phyloP scores from a whole-genome alignment of 1,140 invertebrate species.

The Calliphora vicina region DNA sequence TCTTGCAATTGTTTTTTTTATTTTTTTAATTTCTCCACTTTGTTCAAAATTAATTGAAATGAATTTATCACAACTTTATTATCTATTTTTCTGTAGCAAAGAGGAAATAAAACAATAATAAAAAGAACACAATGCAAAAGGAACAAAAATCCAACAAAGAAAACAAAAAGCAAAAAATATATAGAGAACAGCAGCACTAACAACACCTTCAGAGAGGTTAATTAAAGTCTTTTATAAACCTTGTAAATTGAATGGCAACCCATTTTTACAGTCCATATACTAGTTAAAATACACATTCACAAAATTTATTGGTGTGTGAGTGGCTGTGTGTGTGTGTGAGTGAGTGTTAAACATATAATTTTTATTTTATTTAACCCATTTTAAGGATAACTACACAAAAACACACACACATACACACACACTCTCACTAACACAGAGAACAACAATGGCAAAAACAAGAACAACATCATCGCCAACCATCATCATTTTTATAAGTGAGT shows the following conservation, averaged over 20 bases:
- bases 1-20: neutral
- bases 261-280: neutral
- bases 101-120: slow-evolving; percentile 22
- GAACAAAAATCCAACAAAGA: neutral
- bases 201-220: slow-evolving; percentile 23
- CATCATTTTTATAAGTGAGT: slow-evolving; percentile 53
- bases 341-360: slow-evolving; percentile 4
- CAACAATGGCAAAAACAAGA: slow-evolving; percentile 19
- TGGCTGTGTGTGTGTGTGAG: neutral
- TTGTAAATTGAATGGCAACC: slow-evolving; percentile 26
- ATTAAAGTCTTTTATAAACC: slow-evolving; percentile 23
- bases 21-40: slow-evolving; percentile 33
- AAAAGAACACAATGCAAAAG: neutral
- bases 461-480: slow-evolving; percentile 18
- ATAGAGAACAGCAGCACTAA: neutral
- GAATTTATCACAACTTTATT: slow-evolving; percentile 23
- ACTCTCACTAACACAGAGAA: neutral
- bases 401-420: neutral
- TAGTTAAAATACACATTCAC: neutral
- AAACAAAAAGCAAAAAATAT: neutral
- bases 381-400: slow-evolving; percentile 19
- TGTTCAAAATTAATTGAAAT: slow-evolving; percentile 35
- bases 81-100: neutral
- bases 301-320: neutral
- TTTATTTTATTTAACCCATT: slow-evolving; percentile 35